Evolutionary conservation across 2,797 vertebrate species (phyloP).

Genomic region (Furcifer pardalis): DNA sequence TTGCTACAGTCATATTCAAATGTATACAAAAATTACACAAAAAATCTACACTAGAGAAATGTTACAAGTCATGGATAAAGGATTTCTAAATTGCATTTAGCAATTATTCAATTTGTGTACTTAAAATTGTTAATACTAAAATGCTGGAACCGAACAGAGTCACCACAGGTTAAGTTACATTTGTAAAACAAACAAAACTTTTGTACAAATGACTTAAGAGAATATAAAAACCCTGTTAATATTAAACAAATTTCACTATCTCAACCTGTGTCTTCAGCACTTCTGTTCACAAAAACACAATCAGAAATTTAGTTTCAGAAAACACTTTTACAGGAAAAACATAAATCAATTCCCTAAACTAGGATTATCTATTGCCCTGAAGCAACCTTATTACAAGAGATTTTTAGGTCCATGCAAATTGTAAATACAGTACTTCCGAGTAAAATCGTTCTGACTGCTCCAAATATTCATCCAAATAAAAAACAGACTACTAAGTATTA

Average conservation of each 20-base stretch:
- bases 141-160: background rate
- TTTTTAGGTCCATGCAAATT: background rate
- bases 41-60: background rate
- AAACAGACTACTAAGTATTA: background rate
- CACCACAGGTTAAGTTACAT: background rate
- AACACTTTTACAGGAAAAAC: background rate
- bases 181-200: background rate
- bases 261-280: background rate
- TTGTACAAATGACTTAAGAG: too few species aligned
- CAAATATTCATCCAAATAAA: background rate
- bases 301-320: background rate
- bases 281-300: background rate
- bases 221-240: background rate
- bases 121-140: background rate
- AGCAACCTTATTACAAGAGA: background rate
- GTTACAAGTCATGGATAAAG: background rate
- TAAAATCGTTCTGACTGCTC: background rate
- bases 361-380: too few species aligned
- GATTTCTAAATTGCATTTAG: background rate
- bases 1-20: background rate
- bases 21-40: background rate
- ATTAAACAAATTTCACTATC: background rate
- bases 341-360: background rate
- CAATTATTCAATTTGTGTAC: background rate
- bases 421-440: background rate